Evolutionary conservation across 2,113 vertebrate genomes (phyloP).

Genomic region (Ploceus nigricollis): DNA sequence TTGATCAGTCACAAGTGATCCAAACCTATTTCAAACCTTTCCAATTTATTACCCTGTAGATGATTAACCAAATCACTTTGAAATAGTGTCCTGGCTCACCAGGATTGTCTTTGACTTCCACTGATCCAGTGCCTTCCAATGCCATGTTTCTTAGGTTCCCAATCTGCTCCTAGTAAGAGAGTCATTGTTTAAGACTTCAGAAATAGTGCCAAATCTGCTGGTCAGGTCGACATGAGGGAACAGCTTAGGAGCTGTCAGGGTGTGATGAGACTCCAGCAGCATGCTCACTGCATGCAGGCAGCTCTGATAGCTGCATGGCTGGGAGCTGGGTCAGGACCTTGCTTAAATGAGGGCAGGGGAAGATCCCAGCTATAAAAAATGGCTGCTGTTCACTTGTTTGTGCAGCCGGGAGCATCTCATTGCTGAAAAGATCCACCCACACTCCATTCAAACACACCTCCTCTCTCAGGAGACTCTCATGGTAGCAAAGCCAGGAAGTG

Average conservation of each 20-base stretch:
- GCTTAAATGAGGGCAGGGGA: background rate
- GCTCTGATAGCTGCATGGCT: background rate
- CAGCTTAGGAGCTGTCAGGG: background rate
- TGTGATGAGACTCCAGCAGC: background rate
- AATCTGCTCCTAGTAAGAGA: background rate
- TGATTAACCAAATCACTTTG: background rate
- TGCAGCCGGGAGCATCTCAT: background rate
- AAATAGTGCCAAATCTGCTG: background rate
- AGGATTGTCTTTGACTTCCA: background rate
- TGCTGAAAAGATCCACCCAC: background rate
- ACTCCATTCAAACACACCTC: background rate
- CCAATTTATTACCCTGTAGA: background rate
- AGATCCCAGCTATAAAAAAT: background rate
- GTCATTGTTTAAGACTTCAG: background rate
- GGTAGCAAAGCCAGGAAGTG: conserved; percentile 19
- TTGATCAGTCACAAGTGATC: background rate
- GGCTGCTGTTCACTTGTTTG: background rate
- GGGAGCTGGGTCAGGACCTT: background rate
- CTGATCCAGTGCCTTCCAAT: accelerated
- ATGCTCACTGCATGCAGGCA: background rate
- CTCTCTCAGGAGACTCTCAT: conserved; percentile 2
- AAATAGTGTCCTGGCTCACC: background rate
- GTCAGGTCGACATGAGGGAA: accelerated
- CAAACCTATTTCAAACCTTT: background rate
- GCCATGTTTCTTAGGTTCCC: background rate